Base-by-base conservation (phyloP, 2,888 invertebrate species). In the Amblyjoppa fuscipennis region DNA sequence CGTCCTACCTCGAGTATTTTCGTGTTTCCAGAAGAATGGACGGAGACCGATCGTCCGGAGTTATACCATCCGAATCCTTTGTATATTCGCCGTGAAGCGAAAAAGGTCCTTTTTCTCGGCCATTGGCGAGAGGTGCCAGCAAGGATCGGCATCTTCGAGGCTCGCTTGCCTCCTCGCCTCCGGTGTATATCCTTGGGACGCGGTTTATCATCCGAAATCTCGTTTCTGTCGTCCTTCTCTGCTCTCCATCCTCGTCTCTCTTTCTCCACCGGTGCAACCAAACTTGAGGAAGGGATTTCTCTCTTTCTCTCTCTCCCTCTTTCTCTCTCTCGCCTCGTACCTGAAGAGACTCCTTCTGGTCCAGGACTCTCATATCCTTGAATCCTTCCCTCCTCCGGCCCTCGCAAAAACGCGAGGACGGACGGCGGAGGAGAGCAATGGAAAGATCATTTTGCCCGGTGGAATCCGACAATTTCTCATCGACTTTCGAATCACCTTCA, bases 151-250 rank as follows among this genome's bases (percentile, higher is more conserved):
- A 61, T 45, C 73, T 74, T 56, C 34, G 16, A 25, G 66, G 77
- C 53, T 41, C 16, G 74, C 69, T 80, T 69, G 11, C 31, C 64
- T 59, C 84, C 66, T 61, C 45, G 64, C 61, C 61, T 73, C 73
- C 77, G 61, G 69, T 85, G 69, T 70, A 66, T 77, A 73, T 86
- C 83, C 86, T 86, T 81, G 73, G 81, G 86, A 81, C 73, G 68
- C 76, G 86, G 86, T 86, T 86, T 86, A 86, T 86, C 86, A 86
- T 86, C 45, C 83, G 83, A 86, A 83, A 83, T 86, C 86, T 86
- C 83, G 86, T 83, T 83, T 86, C 78, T 83, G 28, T 71, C 56
- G 71, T 80, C 74, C 41, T 49, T 75, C 64, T 70, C 73, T 77
- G 74, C n/a, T 16, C 9, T 20, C 34, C 41, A 38, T 45, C 45